phyloP scores from a whole-genome alignment of 2,797 vertebrate genomes.

The Smutsia gigantea region DNA sequence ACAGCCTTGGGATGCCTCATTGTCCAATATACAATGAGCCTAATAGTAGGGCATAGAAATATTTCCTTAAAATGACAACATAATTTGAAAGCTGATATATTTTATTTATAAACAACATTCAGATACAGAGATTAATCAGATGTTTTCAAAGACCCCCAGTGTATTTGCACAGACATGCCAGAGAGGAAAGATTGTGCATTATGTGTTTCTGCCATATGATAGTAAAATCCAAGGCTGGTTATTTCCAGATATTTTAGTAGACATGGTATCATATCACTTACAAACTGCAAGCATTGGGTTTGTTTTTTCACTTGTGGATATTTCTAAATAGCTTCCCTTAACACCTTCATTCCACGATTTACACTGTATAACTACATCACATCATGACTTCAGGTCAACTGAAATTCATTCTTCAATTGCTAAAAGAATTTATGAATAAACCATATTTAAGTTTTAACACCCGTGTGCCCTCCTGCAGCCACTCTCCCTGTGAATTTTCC shows the following conservation, averaged over 20 bases:
- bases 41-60: neutral
- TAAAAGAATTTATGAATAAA: conserved; percentile 12
- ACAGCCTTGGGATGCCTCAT: neutral
- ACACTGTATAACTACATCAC: neutral
- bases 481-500: neutral
- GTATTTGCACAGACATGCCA: conserved; percentile 8
- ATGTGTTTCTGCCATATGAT: neutral
- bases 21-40: neutral
- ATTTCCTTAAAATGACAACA: neutral
- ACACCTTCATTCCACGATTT: neutral
- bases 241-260: neutral
- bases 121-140: conserved; percentile 43
- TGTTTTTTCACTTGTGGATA: neutral
- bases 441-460: conserved; percentile 7
- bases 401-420: neutral
- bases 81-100: conserved; percentile 57
- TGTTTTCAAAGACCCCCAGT: neutral
- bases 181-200: neutral
- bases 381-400: neutral
- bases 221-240: neutral
- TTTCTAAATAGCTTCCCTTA: neutral
- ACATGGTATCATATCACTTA: neutral
- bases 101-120: conserved; percentile 77
- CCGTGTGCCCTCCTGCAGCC: neutral
- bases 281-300: conserved; percentile 8